Evolutionary conservation across 1,140 invertebrate genomes (phyloP), one percentile per base, ranked within the genome.

Genomic region (Drosophila chauvacae): DNA sequence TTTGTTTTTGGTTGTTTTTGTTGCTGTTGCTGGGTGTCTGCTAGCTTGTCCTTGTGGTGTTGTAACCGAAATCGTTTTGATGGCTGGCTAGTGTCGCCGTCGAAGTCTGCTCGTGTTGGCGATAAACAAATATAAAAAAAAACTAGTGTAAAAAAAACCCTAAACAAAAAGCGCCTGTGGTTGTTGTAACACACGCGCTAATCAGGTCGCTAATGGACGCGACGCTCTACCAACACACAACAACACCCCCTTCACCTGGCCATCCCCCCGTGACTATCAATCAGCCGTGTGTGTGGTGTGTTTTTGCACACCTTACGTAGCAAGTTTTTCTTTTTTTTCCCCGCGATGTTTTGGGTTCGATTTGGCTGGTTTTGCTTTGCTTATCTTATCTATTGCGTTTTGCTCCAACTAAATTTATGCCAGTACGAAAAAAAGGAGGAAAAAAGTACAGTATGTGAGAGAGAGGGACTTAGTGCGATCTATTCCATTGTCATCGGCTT

Each of bases 361-460:
- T 63, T 75, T 71, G 48, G 35, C 61, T 65, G 70, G 66, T 62
- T 58, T 61, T 76, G 57, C 48, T 73, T 76, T 63, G 60, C 37
- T 69, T 86, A 87, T 87, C 83, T 87, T 87, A 87, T 87, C 83
- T 88, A 63, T 62, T 50, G 61, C 66, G 64, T 83, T 87, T 82
- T 83, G 83, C 79, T 87, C 48, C 76, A 86, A 83, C 80, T 73
- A 86, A 86, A 86, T 86, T 80, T 87, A 87, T 86, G 84, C 80
- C 83, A 86, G 70, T 30, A 23, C 50, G 20, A 65, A 64, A 62
- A 62, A 62, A 57, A 16, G 14, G 51, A 9, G 51, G 33, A 18
- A 51, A 35, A 59, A n/a, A 16, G 26, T 42, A 18, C 3, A n/a
- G n/a, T 23, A 23, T 23, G 23, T 23, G 23, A 14, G n/a, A 23